phyloP scores from a whole-genome alignment of 2,113 vertebrate genomes.

The Onychorhynchus coronatus region DNA sequence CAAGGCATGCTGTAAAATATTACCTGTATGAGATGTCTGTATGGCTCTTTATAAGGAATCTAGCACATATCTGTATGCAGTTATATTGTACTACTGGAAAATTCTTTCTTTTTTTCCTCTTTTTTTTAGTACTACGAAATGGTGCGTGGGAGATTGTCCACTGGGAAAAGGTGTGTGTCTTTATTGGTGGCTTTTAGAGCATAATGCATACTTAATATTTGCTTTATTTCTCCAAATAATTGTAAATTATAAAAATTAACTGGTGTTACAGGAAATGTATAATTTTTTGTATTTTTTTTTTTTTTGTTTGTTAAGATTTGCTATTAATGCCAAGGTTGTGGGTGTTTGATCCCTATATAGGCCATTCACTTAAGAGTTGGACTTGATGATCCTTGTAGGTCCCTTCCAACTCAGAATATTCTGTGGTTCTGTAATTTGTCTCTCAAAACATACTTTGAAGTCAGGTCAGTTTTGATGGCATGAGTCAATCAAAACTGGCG shows the following conservation, averaged over 20 bases:
- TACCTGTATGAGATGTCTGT: neutral
- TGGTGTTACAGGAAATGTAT: neutral
- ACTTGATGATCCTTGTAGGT: neutral
- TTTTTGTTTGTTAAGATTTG: neutral
- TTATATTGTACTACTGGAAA: neutral
- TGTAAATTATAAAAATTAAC: neutral
- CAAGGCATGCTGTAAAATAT: neutral
- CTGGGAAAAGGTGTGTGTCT: constrained; percentile 93
- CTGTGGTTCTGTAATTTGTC: neutral
- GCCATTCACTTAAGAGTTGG: neutral
- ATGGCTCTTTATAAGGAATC: neutral
- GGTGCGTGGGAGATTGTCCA: constrained; percentile 98
- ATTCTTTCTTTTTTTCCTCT: neutral
- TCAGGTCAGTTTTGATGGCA: neutral
- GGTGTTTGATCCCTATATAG: neutral
- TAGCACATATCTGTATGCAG: neutral
- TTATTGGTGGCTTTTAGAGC: neutral
- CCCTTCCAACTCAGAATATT: neutral
- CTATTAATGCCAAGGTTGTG: neutral
- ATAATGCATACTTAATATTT: neutral
- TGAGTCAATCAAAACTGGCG: neutral
- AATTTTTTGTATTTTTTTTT: neutral
- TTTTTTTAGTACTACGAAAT: constrained; percentile 87
- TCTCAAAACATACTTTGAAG: neutral
- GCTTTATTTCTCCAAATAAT: neutral